A percentile compares a stretch with the other conserved stretches of the same genome.
phyloP scores from a whole-genome alignment of 2,888 invertebrate genomes.

The Luperina nickerlii region DNA sequence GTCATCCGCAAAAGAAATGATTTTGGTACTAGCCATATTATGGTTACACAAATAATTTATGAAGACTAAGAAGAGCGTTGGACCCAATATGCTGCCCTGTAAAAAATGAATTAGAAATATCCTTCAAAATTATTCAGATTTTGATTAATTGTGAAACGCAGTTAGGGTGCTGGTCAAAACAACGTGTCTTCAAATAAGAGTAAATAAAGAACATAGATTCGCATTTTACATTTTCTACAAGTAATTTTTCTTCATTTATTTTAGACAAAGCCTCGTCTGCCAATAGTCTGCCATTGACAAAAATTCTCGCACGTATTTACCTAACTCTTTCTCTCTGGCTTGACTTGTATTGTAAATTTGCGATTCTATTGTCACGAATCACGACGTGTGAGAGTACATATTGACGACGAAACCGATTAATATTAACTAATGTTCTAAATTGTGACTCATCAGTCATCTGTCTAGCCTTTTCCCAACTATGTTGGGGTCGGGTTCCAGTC shows the following conservation, averaged over 20 bases:
- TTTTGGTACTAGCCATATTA: too few species aligned
- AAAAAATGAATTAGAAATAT: too few species aligned
- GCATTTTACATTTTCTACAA: not conserved
- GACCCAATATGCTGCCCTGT: too few species aligned
- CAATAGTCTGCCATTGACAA: constrained; percentile 18
- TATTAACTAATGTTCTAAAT: not conserved
- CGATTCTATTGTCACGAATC: constrained; percentile 3
- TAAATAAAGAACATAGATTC: not conserved
- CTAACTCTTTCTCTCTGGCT: constrained; percentile 2
- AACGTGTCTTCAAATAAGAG: not conserved
- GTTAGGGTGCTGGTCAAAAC: too few species aligned
- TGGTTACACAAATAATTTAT: too few species aligned
- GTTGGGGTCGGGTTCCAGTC: not conserved
- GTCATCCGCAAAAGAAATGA: too few species aligned
- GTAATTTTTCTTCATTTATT: constrained; percentile 22
- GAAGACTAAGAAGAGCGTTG: too few species aligned
- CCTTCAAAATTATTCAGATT: too few species aligned
- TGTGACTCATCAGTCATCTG: not conserved
- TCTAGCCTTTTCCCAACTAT: not conserved
- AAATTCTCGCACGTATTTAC: constrained; percentile 5
- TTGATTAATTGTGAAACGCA: too few species aligned
- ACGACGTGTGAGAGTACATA: not conserved
- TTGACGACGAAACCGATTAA: not conserved
- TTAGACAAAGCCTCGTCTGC: not conserved
- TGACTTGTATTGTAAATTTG: constrained; percentile 20